Evolutionary conservation across 2,888 invertebrate species (phyloP), one percentile per base, ranked within the genome.

Genomic region (Dasysyrphus tricinctus): DNA sequence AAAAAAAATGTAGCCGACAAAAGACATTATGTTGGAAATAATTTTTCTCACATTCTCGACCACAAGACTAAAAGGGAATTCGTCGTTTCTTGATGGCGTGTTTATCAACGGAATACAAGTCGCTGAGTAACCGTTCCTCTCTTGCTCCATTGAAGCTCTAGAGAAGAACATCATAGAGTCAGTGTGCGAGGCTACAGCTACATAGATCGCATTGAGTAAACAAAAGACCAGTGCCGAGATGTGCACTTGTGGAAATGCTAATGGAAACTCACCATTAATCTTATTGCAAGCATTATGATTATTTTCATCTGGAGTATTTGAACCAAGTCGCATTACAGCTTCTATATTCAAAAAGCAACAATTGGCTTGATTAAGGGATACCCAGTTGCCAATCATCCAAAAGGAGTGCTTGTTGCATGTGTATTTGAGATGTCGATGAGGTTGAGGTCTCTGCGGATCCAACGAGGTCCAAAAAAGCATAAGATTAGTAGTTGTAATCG

Each of bases 21-120:
- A 87, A 87, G 83, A 87, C 83, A 87, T 79, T 83, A 87, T 76
- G 83, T 87, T 82, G 79, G 39, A 87, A 83, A 83, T 79, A 80
- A 76, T 70, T 87, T 87, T 87, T 87, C 87, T 87, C 87, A 87
- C 87, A 87, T 87, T 87, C 79, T 79, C 74, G 63, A 75, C 78
- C 82, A 82, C 72, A 82, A 75, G 78, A 82, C 78, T 75, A 86
- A 79, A 82, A 86, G 77, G 78, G 82, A 86, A 81, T 77, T 78
- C 77, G 69, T 74, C 77, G 65, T 75, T 70, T 63, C 74, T 69
- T 57, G 80, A 39, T 79, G 82, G 86, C 72, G 61, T 82, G 82
- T 79, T 86, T 82, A 86, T 86, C 78, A 80, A 85, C 77, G 56
- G 42, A 74, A 73, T 70, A 79, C 54, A 69, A 72, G 57, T 44